Base-by-base conservation (phyloP, 2,888 invertebrate species). In the Hemaris fuciformis region DNA sequence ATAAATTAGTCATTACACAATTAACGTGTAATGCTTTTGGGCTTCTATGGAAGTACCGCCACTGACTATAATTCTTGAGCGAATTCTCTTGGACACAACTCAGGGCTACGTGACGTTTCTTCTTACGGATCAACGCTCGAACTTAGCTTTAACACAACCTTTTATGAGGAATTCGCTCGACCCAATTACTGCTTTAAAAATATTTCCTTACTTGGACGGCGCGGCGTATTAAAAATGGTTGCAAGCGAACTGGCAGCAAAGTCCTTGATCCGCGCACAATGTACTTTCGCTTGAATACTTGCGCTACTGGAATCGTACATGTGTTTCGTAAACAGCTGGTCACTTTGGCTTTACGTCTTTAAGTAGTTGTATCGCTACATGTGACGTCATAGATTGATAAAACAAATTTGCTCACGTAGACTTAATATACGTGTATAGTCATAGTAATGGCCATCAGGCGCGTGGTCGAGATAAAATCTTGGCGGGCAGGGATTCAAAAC, bases 241-340 rank as follows among this genome's bases (percentile, higher is more conserved):
- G 10, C 27, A 31, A 18, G n/a, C 34, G 4, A 38, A 53, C 53
- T 31, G 27, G 31, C 31, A 13, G 10, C 8, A 0, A 18, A 15
- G 53, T 53, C 53, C 53, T 53, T 53, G 53, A 53, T 53, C 31
- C n/a, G 31, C 31, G 3, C 31, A 53, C 53, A 53, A 53, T 53
- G 31, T 53, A 53, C 53, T 53, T 53, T 53, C 53, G 31, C 18
- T 53, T 53, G 8, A 31, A 3, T 13, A 13, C 48, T 27, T 10
- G 53, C 27, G 15, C 46, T 27, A 25, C 31, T 53, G 18, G 53
- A 18, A 53, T 4, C 45, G 23, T 13, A 46, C 20, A 15, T 45
- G 38, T 25, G 23, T 53, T 53, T 53, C 53, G 53, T 53, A 31
- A 53, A 53, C 18, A 45, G 43, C 43, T 43, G 43, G n/a, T n/a